Conservation (phyloP, 1,140 invertebrate species). For the Mercenaria mercenaria region DNA sequence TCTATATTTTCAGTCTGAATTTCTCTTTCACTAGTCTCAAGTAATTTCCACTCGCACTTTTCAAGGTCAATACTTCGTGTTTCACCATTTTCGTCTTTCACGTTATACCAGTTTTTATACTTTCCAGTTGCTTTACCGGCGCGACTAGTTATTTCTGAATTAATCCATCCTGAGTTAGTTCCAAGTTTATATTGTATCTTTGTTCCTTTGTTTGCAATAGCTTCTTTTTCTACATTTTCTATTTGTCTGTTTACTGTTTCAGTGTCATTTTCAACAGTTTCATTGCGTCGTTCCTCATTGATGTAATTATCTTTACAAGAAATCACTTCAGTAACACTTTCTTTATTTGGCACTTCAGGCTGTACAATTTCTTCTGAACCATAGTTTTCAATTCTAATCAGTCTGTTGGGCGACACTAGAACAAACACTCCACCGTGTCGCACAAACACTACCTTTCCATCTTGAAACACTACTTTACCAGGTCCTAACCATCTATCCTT, state of each 20-base stretch:
- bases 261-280: too few species aligned
- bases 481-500: too few species aligned
- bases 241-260: too few species aligned
- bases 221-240: too few species aligned
- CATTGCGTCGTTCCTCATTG: too few species aligned
- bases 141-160: neutral
- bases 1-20: neutral
- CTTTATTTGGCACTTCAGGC: too few species aligned
- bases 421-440: constrained; percentile 66
- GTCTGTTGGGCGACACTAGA: too few species aligned
- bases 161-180: neutral
- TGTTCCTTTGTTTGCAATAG: neutral
- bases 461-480: constrained; percentile 62
- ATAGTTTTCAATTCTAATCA: too few species aligned
- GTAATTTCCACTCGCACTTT: constrained; percentile 20
- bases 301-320: too few species aligned
- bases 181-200: neutral
- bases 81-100: neutral
- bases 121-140: neutral
- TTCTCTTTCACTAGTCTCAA: neutral
- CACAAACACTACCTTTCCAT: too few species aligned
- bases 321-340: too few species aligned
- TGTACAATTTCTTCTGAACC: too few species aligned
- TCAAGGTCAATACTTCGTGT: constrained; percentile 27
- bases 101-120: neutral